Evolutionary conservation across 1,140 invertebrate genomes (phyloP).

Genomic region (Pectinophora gossypiella): DNA sequence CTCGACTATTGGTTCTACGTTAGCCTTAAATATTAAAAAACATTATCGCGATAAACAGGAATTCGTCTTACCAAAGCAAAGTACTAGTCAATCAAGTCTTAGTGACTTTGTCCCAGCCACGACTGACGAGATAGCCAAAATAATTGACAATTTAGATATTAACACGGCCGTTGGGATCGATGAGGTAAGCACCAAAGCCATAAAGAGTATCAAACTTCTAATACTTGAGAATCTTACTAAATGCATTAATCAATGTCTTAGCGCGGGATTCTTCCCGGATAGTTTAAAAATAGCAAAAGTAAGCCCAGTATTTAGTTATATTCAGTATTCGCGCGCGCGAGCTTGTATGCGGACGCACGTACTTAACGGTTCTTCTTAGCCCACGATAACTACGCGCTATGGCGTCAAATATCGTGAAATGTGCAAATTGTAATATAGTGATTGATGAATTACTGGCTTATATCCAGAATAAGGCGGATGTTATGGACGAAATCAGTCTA

Average conservation of each 20-base stretch:
- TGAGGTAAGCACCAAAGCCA: slow-evolving; percentile 15
- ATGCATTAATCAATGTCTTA: slow-evolving; percentile 23
- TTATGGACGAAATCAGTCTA: not conserved
- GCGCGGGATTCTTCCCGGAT: not conserved
- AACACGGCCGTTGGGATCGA: slow-evolving; percentile 22
- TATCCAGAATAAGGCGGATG: slow-evolving; percentile 1
- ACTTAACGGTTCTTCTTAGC: too few species aligned
- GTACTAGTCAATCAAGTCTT: not conserved
- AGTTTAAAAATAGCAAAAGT: too few species aligned
- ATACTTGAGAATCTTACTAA: slow-evolving; percentile 12
- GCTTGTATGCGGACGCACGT: too few species aligned
- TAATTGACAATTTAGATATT: slow-evolving; percentile 20
- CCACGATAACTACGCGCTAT: too few species aligned
- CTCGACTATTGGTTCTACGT: slow-evolving; percentile 14
- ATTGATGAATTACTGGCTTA: slow-evolving; percentile 5
- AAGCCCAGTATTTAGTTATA: not conserved
- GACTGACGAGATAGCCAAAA: slow-evolving; percentile 16
- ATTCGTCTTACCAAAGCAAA: not conserved
- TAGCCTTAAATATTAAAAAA: slow-evolving; percentile 10
- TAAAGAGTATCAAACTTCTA: slow-evolving; percentile 22
- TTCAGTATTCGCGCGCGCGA: too few species aligned
- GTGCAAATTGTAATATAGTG: not conserved
- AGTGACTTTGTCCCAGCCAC: slow-evolving; percentile 1
- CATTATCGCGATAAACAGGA: not conserved
- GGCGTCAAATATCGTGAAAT: slow-evolving; percentile 2